Evolutionary conservation across 2,888 invertebrate genomes (phyloP).

Genomic region (Cyrtodaria siliqua): DNA sequence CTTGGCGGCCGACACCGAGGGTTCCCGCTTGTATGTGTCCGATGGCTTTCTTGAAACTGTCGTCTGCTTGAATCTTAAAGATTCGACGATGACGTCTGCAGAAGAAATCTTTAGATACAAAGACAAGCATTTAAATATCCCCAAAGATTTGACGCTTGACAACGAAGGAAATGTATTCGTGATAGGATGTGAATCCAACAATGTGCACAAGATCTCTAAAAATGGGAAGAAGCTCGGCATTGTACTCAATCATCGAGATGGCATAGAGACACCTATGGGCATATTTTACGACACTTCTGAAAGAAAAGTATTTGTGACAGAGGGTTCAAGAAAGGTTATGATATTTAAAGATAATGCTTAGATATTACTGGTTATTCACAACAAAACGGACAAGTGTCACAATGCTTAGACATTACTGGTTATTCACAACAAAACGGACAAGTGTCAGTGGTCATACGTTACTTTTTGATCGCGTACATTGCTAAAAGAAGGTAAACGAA

Average conservation of each 20-base stretch:
- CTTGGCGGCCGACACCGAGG: constrained; percentile 39
- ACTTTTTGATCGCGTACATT: too few species aligned
- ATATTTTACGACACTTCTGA: constrained; percentile 40
- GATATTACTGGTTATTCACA: too few species aligned
- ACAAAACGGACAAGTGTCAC: too few species aligned
- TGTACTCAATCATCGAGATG: constrained; percentile 35
- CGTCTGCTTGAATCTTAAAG: constrained; percentile 35
- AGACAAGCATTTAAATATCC: constrained; percentile 36
- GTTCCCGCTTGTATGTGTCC: constrained; percentile 39
- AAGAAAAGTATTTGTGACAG: constrained; percentile 47
- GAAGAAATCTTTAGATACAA: constrained; percentile 36
- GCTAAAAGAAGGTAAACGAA: too few species aligned
- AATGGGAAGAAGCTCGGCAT: constrained; percentile 38
- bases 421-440: too few species aligned
- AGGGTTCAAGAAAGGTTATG: constrained; percentile 52
- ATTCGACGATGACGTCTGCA: constrained; percentile 27
- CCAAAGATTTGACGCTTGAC: constrained; percentile 48
- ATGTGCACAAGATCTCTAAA: constrained; percentile 47
- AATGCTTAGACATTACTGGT: too few species aligned
- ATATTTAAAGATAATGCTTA: constrained; percentile 44
- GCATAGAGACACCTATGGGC: constrained; percentile 50
- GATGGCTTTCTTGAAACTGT: constrained; percentile 39
- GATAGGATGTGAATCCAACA: constrained; percentile 50
- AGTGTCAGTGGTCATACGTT: too few species aligned
- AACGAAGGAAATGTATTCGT: constrained; percentile 37